Base-by-base conservation (phyloP, 37 sponge, comb jelly and placozoan species). In the Hormiphora californensis region DNA sequence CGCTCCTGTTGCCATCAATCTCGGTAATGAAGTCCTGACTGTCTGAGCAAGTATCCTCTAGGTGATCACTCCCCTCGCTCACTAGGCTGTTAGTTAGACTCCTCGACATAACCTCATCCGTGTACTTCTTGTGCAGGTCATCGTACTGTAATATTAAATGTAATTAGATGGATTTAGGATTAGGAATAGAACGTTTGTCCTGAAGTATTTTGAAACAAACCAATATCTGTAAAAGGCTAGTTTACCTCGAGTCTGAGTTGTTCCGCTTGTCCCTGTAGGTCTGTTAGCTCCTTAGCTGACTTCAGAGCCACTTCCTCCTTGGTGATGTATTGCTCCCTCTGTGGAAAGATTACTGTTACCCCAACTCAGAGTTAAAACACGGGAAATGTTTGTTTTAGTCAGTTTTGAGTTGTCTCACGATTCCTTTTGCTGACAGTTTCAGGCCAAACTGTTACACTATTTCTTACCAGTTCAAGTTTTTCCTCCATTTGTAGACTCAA, bases 1-100 rank as follows among this genome's bases (percentile, higher is more conserved):
- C 81, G 44, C 81, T 73, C 38, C 81, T 73, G 46, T 73, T 73
- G 7, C 81, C 81, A 43, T 73, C 81, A 25, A 73, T 73, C 81
- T 73, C 81, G 1, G 81, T 73, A 11, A 73, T 73, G 27, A 73
- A 73, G 81, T 73, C 81, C 81, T 73, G 21, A 49, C 81, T 49
- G 46, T 73, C 81, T 5, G 81, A 73, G 25, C 81, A 32, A 7
- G 81, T 73, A 40, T 73, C 81, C 23, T 73, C 81, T 1, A 73
- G 41, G 9, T n/a, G 25, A 17, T 73, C 81, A n/a, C 81, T 33
- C n/a, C 43, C 43, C 44, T 73, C 81, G 23, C 81, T 73, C 46
- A 22, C 17, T 46, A 73, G 15, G 27, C 81, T 73, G 43, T 36
- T 36, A 1, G 81, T 41, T 25, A 73, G 35, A n/a, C 46, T 73